Base-by-base conservation (phyloP, 2,888 invertebrate species). In the Myopa testacea region DNA sequence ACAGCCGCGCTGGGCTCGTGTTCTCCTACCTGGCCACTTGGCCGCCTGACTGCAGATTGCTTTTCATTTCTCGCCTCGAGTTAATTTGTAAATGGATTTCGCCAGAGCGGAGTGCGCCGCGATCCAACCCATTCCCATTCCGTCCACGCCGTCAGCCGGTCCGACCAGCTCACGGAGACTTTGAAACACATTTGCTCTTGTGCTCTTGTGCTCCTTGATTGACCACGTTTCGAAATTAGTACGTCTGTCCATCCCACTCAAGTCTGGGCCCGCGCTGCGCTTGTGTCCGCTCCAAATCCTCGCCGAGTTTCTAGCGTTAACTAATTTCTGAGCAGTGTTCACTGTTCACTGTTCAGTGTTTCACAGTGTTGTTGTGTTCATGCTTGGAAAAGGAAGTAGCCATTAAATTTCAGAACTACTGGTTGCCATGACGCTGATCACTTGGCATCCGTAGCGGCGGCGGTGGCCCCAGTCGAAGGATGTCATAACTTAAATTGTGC, bases 151-250 rank as follows among this genome's bases (percentile, higher is more conserved):
- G 50, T 38, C 62, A 12, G 19, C 10, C 62, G 60, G n/a, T 14
- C 40, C 69, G 16, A 58, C 38, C 19, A 34, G 62, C 5, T n/a
- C 37, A 4, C 62, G 14, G n/a, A n/a, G 34, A 26, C 37, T 60
- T 68, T 71, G 50, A 10, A n/a, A n/a, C 65, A 45, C 69, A 38
- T 73, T 62, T 60, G 68, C 45, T 74, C 69, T 73, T 76, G 65
- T 60, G 68, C 45, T 74, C 69, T 73, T 76, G 65, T 62, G 69
- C 40, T 19, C 60, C 81, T 81, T 86, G 85, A 85, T 85, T 85
- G 85, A 84, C 86, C 85, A 86, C 85, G 85, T 84, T 84, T 83
- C 81, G 79, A 85, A 86, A 85, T 85, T 85, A 86, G 85, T 82
- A 80, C 81, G 77, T 68, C 74, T 45, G 75, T 55, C 63, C 55